Base-by-base conservation (phyloP, 2,888 invertebrate genomes). In the Rhagonycha fulva region DNA sequence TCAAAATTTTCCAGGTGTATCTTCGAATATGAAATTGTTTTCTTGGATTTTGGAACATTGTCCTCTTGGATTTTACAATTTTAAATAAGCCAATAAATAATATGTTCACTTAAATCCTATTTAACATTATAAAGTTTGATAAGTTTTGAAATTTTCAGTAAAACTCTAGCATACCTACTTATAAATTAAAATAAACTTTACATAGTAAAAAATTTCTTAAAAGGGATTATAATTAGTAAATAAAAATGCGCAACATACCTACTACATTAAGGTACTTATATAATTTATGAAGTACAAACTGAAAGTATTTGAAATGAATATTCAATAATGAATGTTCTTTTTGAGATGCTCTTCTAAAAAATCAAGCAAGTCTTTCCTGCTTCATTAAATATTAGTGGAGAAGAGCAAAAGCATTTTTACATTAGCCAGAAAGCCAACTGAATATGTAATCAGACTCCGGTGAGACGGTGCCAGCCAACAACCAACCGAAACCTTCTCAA, bases 351-450 rank as follows among this genome's bases (percentile, higher is more conserved):
- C 72, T 71, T 76, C 75, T 75, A 67, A 75, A 78, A 78, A 76
- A 78, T 78, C 78, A 76, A 78, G 78, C 74, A 76, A 47, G 72
- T 67, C 75, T 78, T 66, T 71, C 78, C 70, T 70, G 76, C 72
- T 70, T 79, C 80, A 80, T 80, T 80, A 80, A 80, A 79, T 80
- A 80, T 80, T 80, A 76, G 76, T 80, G 74, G 75, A 78, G 80
- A 80, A 76, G 80, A 79, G 79, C 77, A 79, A 80, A 80, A 81
- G 81, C 80, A 81, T 81, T 81, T 81, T 81, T 81, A 80, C 81
- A 81, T 81, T 81, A 81, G 80, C 79, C 77, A 78, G 76, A 80
- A 78, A 80, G 80, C 80, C 78, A 79, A 78, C 78, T 79, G 80
- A 80, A 80, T 79, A 78, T 79, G 78, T 80, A 80, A 80, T 80